Base-by-base conservation (phyloP, 2,797 vertebrate species). In the Schizopygopsis malacanthus region DNA sequence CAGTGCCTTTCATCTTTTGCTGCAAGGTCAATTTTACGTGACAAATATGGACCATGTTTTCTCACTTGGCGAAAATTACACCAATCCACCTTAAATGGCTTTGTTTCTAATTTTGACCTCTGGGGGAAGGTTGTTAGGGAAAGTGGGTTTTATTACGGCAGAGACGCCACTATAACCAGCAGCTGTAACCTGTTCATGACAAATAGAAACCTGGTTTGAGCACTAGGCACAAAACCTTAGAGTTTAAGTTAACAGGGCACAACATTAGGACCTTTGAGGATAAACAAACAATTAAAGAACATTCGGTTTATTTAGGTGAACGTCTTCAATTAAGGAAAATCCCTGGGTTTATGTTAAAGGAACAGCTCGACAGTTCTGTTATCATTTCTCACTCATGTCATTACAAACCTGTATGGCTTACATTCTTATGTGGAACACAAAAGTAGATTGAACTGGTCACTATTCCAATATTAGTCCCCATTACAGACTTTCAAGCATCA, bases 1-100 rank as follows among this genome's bases (percentile, higher is more conserved):
- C 88, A 71, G 85, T n/a, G 71, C 16, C 87, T 89, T 90, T 87
- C 56, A 86, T 92, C 90, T 89, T 41, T 81, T 87, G 45, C 50
- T 56, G 83, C 72, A 85, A 54, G 85, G 71, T 90, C 82, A 84
- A 91, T 83, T 87, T 54, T 81, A 87, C 81, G 82, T 85, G 8
- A 25, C 54, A 90, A 88, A 81, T 83, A 86, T 59, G 82, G 79
- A 54, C 54, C 71, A 71, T 12, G 20, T 79, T 86, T 77, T 50
- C 28, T 67, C 75, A 43, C 1, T n/a, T 83, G 5, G 11, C 52
- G 4, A 63, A 59, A 76, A 79, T 78, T 84, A 86, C 69, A 86
- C 33, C 63, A 33, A 81, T 76, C 45, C 16, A 15, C 3, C 80
- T 70, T 33, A 65, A 7, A 79, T 45, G 33, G 75, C 65, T 86